These are phyloP conservation scores for Xenops minutus DNA, from an alignment of 2,797 vertebrate genomes.

Conservation along the genomic window DNA sequence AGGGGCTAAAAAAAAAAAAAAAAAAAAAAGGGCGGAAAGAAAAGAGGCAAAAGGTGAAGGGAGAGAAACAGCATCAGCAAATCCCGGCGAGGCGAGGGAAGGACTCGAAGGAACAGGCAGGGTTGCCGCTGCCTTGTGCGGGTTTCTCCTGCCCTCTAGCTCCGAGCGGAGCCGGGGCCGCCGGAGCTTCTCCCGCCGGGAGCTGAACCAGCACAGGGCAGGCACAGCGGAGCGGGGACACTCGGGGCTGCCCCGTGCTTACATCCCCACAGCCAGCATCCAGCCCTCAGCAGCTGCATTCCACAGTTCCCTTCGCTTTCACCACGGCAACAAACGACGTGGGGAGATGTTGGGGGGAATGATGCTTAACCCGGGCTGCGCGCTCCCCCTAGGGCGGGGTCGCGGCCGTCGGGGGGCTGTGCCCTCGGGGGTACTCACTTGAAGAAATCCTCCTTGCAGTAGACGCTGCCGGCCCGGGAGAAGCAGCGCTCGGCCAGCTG, in stretches of 20 bases:
- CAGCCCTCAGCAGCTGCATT: not conserved
- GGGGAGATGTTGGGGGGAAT: not conserved
- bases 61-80: not conserved
- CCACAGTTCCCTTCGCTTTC: not conserved
- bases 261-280: not conserved
- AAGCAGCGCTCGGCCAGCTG: conserved; percentile 96
- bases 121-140: not conserved
- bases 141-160: conserved; percentile 56
- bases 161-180: not conserved
- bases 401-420: rapidly evolving
- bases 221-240: not conserved
- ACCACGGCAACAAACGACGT: not conserved
- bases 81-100: not conserved
- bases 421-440: conserved; percentile 83
- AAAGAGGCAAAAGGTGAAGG: not conserved
- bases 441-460: conserved; percentile 99
- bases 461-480: conserved; percentile 92
- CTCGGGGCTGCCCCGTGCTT: not conserved
- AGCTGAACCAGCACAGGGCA: rapidly evolving
- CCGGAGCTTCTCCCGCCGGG: rapidly evolving
- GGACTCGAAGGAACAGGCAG: not conserved
- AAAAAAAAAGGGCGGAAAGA: not conserved
- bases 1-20: too few relatives aligned
- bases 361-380: rapidly evolving
- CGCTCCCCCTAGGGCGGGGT: too few relatives aligned